Conservation (phyloP, 2,888 invertebrate genomes). For the Bursaphelenchus okinawaensis region DNA sequence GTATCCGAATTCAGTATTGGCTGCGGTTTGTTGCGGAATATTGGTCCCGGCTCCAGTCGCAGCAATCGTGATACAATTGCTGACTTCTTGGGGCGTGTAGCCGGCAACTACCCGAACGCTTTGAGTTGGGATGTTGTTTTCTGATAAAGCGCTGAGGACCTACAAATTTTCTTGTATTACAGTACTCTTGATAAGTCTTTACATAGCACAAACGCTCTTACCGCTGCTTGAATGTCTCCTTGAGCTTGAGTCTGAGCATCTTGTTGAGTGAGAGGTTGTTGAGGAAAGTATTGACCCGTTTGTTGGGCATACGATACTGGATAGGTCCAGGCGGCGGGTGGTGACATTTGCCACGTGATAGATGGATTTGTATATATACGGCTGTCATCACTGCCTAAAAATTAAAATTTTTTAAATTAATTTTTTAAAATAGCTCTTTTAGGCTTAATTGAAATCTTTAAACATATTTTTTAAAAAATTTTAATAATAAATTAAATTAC, state of each 20-base stretch:
- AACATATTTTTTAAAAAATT: too few relatives aligned
- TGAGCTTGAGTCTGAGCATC: slow-evolving; percentile 10
- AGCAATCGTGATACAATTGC: slow-evolving; percentile 1
- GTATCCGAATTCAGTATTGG: neutral
- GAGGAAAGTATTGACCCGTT: slow-evolving; percentile 9
- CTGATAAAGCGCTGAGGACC: neutral
- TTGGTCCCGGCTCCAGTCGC: neutral
- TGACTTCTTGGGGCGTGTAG: slow-evolving; percentile 5
- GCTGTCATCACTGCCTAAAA: slow-evolving; percentile 5
- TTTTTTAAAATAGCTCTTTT: neutral
- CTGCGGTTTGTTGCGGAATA: neutral
- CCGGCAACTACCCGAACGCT: neutral
- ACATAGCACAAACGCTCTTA: neutral
- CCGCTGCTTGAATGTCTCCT: slow-evolving; percentile 14
- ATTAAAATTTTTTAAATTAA: neutral
- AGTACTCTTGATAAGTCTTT: neutral
- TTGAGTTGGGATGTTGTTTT: neutral
- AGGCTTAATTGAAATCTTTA: too few relatives aligned
- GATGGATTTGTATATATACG: slow-evolving; percentile 8
- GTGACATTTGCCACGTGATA: slow-evolving; percentile 1
- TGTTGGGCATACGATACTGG: slow-evolving; percentile 10
- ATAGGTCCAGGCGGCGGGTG: slow-evolving; percentile 11
- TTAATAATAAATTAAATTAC: too few relatives aligned
- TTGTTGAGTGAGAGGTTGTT: slow-evolving; percentile 7
- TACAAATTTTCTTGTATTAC: neutral